Evolutionary conservation across 1,140 invertebrate species (phyloP).

Genomic region (Sarcophaga bullata): DNA sequence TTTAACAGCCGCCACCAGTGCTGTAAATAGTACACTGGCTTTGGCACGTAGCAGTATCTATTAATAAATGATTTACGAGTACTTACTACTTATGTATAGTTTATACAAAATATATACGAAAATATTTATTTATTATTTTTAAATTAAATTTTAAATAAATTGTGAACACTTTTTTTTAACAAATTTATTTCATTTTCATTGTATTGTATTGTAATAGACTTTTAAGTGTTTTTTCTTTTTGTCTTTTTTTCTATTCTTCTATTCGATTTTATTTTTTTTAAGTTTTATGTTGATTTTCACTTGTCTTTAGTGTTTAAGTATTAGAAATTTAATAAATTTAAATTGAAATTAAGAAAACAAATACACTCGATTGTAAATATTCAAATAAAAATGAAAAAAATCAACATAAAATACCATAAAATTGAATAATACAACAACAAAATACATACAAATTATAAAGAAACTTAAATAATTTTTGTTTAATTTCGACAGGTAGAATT

Average conservation of each 20-base stretch:
- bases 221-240: not conserved
- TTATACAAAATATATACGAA: no score
- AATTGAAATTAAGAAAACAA: not conserved
- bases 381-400: not conserved
- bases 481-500: not conserved
- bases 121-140: not conserved
- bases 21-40: conserved; percentile 46
- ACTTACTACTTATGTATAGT: not conserved
- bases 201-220: not conserved
- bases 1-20: conserved; percentile 44
- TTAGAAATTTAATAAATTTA: not conserved
- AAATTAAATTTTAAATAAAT: not conserved
- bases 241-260: not conserved
- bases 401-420: not conserved
- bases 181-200: not conserved
- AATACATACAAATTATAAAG: not conserved
- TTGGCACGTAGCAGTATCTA: conserved; percentile 51
- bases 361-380: not conserved
- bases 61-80: conserved; percentile 51
- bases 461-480: not conserved
- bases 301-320: conserved; percentile 22
- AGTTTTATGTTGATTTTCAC: conserved; percentile 6
- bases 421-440: not conserved
- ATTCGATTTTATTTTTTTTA: not conserved
- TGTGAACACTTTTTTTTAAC: not conserved